Base-by-base conservation (phyloP, 1,140 invertebrate species). In the Myzus persicae region DNA sequence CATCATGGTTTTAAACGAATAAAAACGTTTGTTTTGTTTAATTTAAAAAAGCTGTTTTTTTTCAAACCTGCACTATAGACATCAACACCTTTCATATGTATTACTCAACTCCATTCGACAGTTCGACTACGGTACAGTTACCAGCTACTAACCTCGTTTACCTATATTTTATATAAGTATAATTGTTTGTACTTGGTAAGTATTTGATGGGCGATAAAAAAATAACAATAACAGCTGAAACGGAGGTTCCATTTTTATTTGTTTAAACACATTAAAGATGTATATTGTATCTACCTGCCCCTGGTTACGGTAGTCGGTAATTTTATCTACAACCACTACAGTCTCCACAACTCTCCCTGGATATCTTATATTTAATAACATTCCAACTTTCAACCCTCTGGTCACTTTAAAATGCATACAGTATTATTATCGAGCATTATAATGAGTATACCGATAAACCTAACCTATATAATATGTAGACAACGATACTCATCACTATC, bases 71-170 rank as follows among this genome's bases (percentile, higher is more conserved):
- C 59, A n/a, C n/a, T 67, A 76, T 20, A n/a, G 59, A 24, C 59
- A 76, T 76, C 59, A n/a, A 76, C 59, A 76, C 59, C n/a, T 76
- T 76, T 76, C 11, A 76, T 76, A n/a, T n/a, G n/a, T n/a, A 76
- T n/a, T 67, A n/a, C 59, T 76, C 11, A 76, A 76, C 59, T n/a
- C n/a, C 0, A 8, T 20, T n/a, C 1, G 31, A 18, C 14, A 14
- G n/a, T n/a, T n/a, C 1, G 31, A n/a, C 14, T 76, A 6, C 59
- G 31, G 14, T n/a, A 76, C 59, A 76, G 14, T 14, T 6, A 76
- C 14, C 20, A n/a, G 14, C 14, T n/a, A 18, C 2, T 76, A n/a
- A 76, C 14, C n/a, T 18, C 14, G 18, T 76, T n/a, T n/a, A 76
- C 11, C 31, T 76, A n/a, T 76, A n/a, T 76, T 76, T n/a, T n/a